Conservation (phyloP, 2,797 vertebrate species). For the Rallus crepitans region DNA sequence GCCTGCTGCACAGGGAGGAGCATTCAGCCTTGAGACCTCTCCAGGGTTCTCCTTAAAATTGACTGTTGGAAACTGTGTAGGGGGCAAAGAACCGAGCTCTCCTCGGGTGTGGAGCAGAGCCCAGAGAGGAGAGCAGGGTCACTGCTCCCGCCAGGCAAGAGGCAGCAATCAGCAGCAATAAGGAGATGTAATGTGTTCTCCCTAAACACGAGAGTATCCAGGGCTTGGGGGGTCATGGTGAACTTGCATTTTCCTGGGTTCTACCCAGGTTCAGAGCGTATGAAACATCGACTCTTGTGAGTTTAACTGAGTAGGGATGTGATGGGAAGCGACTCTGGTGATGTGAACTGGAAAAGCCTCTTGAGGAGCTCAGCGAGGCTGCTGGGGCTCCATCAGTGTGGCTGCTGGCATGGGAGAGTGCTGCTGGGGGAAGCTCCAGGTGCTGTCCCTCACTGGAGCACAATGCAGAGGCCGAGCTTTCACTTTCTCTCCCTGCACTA, state of each 20-base stretch:
- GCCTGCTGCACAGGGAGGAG: background rate
- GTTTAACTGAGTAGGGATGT: background rate
- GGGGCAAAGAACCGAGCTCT: background rate
- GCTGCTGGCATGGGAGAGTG: background rate
- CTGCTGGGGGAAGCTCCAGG: background rate
- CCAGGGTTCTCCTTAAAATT: background rate
- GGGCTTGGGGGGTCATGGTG: accelerated
- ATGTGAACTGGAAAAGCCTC: background rate
- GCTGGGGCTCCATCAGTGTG: accelerated
- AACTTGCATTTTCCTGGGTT: background rate
- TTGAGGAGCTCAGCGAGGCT: accelerated
- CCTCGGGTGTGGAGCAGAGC: background rate
- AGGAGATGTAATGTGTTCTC: background rate
- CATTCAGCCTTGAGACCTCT: background rate
- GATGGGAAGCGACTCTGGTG: background rate
- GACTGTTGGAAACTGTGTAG: background rate
- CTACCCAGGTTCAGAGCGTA: accelerated
- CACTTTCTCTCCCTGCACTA: background rate
- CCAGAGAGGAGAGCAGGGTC: background rate
- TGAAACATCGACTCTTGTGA: accelerated
- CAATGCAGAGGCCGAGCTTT: accelerated
- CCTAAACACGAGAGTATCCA: accelerated
- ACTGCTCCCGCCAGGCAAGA: background rate
- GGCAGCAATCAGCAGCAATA: background rate
- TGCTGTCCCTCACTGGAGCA: accelerated